Evolutionary conservation across 2,797 vertebrate species (phyloP).

Genomic region (Phyllotis vaccarum): DNA sequence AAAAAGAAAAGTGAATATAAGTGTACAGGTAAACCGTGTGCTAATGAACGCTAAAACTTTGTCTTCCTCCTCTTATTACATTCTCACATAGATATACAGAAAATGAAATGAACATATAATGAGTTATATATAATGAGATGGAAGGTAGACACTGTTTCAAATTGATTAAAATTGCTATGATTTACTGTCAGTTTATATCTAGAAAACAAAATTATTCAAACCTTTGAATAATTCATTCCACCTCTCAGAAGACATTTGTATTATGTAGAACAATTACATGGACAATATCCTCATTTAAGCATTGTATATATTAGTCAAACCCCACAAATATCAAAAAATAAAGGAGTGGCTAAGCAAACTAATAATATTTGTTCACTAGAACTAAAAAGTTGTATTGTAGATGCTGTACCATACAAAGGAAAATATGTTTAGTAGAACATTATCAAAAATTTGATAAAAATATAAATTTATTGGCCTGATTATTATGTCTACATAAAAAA

Average conservation of each 20-base stretch:
- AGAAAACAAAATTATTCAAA: neutral
- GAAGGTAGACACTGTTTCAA: neutral
- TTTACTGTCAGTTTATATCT: neutral
- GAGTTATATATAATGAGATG: neutral
- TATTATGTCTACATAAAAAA: neutral
- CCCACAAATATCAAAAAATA: neutral
- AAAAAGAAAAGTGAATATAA: neutral
- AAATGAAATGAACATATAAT: neutral
- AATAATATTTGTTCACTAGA: neutral
- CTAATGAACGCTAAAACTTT: neutral
- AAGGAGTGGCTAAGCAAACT: neutral
- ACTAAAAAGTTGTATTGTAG: neutral
- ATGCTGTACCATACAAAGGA: neutral
- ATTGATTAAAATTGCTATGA: neutral
- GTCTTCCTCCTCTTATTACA: neutral
- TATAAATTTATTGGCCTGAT: neutral
- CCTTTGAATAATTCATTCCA: slow-evolving; percentile 36
- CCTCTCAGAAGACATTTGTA: neutral
- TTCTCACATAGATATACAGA: neutral
- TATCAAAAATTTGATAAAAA: neutral
- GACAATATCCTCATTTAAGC: neutral
- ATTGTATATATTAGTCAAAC: neutral
- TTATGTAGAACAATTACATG: neutral
- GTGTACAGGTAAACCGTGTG: neutral
- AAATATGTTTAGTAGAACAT: neutral